These are phyloP conservation scores for Tribolium castaneum DNA, from an alignment of 1,140 invertebrate species.

Conservation along the genomic window DNA sequence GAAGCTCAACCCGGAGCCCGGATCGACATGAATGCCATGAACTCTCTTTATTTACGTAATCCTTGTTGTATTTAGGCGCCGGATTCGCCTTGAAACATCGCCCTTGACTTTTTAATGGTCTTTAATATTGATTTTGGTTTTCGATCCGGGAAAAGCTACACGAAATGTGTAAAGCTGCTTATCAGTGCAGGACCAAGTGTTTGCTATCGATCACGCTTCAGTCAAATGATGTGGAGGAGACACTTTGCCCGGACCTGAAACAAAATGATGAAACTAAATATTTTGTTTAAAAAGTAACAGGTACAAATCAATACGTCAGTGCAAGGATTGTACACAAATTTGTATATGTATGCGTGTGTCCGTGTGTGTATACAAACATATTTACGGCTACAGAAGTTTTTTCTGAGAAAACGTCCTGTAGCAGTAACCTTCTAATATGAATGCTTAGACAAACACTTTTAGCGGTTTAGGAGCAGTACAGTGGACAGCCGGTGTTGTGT, in stretches of 20 bases:
- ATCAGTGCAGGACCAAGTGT: too few relatives aligned
- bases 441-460: constrained; percentile 60
- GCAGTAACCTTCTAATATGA: constrained; percentile 57
- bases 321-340: constrained; percentile 3
- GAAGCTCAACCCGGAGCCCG: neutral
- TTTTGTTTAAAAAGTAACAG: constrained; percentile 15
- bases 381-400: constrained; percentile 39
- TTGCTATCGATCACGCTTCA: too few relatives aligned
- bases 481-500: constrained; percentile 55
- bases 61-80: constrained; percentile 9
- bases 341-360: neutral
- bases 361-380: constrained; percentile 57
- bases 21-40: neutral
- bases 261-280: constrained; percentile 4
- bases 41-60: constrained; percentile 18
- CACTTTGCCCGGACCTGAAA: too few relatives aligned
- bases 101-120: constrained; percentile 17
- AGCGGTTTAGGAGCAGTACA: constrained; percentile 55
- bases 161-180: too few relatives aligned
- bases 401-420: constrained; percentile 54
- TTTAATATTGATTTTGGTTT: constrained; percentile 3
- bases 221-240: too few relatives aligned
- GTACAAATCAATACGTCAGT: constrained; percentile 1
- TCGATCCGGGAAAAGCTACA: neutral
- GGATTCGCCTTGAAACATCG: neutral